A percentile compares a stretch with the other conserved stretches of the same genome.
Conservation (phyloP, 2,888 invertebrate genomes). For the Loripinus fragilis region DNA sequence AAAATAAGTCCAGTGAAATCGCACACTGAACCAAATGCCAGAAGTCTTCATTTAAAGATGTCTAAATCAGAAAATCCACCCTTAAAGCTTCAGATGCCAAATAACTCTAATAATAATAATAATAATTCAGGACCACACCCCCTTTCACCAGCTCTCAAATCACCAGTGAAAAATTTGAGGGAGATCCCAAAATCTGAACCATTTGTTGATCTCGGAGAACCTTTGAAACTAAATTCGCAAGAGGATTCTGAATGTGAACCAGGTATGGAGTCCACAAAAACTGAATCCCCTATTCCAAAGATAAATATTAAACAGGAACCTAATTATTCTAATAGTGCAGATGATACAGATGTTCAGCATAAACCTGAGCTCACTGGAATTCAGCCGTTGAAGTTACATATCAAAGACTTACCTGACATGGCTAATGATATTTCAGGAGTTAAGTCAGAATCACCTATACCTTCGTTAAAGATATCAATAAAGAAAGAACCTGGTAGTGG, state of each 20-base stretch:
- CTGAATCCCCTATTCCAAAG: background rate
- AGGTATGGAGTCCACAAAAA: background rate
- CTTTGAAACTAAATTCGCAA: background rate
- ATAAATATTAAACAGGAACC: constrained; percentile 27
- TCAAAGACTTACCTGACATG: constrained; percentile 28
- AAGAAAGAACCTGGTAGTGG: constrained; percentile 55
- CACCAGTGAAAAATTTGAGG: constrained; percentile 7
- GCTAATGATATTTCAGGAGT: constrained; percentile 34
- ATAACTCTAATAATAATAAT: background rate
- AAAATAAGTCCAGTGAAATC: constrained; percentile 19
- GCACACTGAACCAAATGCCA: constrained; percentile 5
- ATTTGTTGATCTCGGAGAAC: constrained; percentile 6
- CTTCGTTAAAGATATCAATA: constrained; percentile 30
- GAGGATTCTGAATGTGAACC: background rate
- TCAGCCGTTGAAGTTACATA: constrained; percentile 42
- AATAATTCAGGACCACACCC: background rate
- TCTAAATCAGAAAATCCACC: background rate
- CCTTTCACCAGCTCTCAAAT: background rate
- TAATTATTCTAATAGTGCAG: constrained; percentile 28
- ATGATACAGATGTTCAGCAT: constrained; percentile 39
- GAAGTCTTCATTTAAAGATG: background rate
- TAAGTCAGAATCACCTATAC: constrained; percentile 5
- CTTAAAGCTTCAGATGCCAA: background rate
- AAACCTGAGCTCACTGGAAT: constrained; percentile 43
- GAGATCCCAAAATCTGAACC: constrained; percentile 16